Percentiles rank a stretch among this genome's conserved stretches.
Evolutionary conservation across 2,113 vertebrate genomes (phyloP).

Genomic region (Alectura lathami): DNA sequence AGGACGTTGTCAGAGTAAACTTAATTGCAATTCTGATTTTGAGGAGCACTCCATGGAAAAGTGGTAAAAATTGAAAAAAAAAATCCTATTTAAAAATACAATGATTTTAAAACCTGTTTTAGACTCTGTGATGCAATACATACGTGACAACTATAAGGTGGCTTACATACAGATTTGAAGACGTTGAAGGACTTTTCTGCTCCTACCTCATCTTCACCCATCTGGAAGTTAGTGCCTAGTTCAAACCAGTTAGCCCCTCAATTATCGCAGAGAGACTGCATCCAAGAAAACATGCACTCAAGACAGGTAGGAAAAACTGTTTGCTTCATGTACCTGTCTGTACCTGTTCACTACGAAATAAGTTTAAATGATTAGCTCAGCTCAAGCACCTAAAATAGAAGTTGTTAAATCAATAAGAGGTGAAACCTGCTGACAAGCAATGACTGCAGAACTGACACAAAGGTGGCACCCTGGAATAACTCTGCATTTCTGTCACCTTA

Average conservation of each 20-base stretch:
- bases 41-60: background rate
- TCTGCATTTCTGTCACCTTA: background rate
- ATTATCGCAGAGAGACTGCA: background rate
- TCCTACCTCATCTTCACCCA: background rate
- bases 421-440: background rate
- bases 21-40: background rate
- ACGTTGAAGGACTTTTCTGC: background rate
- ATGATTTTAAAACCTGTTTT: background rate
- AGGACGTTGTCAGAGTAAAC: background rate
- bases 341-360: background rate
- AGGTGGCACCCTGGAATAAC: background rate
- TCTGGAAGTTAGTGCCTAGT: background rate
- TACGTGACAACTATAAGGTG: background rate
- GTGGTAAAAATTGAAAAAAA: background rate
- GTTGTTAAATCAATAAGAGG: background rate
- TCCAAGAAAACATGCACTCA: background rate
- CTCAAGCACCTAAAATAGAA: background rate
- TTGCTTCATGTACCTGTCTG: accelerated
- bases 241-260: background rate
- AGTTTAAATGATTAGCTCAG: background rate
- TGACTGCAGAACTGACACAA: background rate
- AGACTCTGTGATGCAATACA: background rate
- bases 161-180: background rate
- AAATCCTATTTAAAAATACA: background rate
- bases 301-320: background rate